Conservation (phyloP, 2,113 vertebrate species). For the Chaenocephalus aceratus region DNA sequence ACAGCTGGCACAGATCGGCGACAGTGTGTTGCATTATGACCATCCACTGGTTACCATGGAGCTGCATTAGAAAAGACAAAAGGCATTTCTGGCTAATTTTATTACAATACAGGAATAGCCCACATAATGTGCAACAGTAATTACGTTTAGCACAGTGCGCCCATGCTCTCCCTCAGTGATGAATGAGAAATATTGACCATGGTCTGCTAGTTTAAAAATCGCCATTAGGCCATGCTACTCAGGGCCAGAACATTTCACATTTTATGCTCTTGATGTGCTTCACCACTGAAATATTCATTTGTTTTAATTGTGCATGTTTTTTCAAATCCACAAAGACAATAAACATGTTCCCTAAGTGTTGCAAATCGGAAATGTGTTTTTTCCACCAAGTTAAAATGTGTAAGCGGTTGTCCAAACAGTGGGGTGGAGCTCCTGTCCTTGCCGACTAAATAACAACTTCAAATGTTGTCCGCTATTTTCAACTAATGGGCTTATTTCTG, state of each 20-base stretch:
- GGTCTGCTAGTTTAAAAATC: slow-evolving; percentile 98
- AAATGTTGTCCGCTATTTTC: slow-evolving; percentile 81
- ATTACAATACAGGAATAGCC: slow-evolving; percentile 86
- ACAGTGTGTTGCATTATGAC: slow-evolving; percentile 73
- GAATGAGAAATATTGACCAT: slow-evolving; percentile 94
- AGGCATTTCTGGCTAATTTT: slow-evolving; percentile 87
- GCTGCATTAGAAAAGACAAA: slow-evolving; percentile 83
- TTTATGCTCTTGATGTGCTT: slow-evolving; percentile 96
- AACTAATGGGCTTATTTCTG: slow-evolving; percentile 87
- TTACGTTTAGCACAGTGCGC: slow-evolving; percentile 93
- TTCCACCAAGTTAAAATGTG: slow-evolving; percentile 86
- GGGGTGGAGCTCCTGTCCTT: slow-evolving; percentile 75
- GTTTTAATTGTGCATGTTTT: slow-evolving; percentile 92
- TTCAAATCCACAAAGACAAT: slow-evolving; percentile 91
- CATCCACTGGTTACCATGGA: slow-evolving; percentile 74
- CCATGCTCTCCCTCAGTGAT: slow-evolving; percentile 87
- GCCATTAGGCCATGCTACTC: slow-evolving; percentile 97
- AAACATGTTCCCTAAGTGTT: slow-evolving; percentile 95
- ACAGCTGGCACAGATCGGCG: slow-evolving; percentile 75
- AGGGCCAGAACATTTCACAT: slow-evolving; percentile 98
- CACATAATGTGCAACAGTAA: slow-evolving; percentile 95
- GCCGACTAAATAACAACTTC: slow-evolving; percentile 78
- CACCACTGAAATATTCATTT: slow-evolving; percentile 92
- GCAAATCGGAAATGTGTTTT: slow-evolving; percentile 98
- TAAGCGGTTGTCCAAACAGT: slow-evolving; percentile 77